These are phyloP conservation scores for Gymnosoma rotundatum DNA, from an alignment of 2,888 invertebrate species.

Conservation along the genomic window DNA sequence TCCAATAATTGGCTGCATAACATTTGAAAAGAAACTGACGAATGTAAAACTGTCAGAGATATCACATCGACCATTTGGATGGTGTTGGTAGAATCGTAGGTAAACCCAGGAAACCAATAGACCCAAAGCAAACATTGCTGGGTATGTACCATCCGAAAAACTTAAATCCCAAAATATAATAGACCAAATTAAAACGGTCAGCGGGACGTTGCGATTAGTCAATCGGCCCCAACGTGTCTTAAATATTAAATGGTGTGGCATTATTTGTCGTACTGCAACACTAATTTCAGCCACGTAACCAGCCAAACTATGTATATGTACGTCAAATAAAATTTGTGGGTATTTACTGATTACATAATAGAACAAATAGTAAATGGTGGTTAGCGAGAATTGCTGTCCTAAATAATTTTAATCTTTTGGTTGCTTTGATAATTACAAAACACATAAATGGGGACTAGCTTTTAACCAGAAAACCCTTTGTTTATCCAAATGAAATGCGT, in stretches of 20 bases:
- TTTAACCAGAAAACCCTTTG: constrained; percentile 44
- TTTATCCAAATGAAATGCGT: constrained; percentile 48
- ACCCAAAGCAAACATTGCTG: constrained; percentile 97
- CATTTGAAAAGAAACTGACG: constrained; percentile 97
- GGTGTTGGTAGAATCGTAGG: constrained; percentile 96
- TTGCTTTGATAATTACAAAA: constrained; percentile 13
- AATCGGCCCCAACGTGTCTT: constrained; percentile 94
- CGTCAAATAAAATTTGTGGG: constrained; percentile 92
- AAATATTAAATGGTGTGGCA: constrained; percentile 97
- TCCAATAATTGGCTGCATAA: constrained; percentile 94
- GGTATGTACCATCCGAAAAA: constrained; percentile 94
- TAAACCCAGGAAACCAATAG: constrained; percentile 96
- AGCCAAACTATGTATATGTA: constrained; percentile 96
- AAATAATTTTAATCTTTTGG: constrained; percentile 84
- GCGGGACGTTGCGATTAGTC: constrained; percentile 88
- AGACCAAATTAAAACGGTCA: constrained; percentile 90
- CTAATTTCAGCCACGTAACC: constrained; percentile 95
- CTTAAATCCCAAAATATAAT: constrained; percentile 92
- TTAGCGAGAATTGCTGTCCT: constrained; percentile 91
- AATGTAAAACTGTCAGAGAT: constrained; percentile 98
- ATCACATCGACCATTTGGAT: constrained; percentile 97
- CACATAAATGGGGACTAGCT: constrained; percentile 17
- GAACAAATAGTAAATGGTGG: constrained; percentile 94
- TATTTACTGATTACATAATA: constrained; percentile 91
- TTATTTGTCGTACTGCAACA: constrained; percentile 97